Base-by-base conservation (phyloP, 2,888 invertebrate genomes). In the Taenaris catops region DNA sequence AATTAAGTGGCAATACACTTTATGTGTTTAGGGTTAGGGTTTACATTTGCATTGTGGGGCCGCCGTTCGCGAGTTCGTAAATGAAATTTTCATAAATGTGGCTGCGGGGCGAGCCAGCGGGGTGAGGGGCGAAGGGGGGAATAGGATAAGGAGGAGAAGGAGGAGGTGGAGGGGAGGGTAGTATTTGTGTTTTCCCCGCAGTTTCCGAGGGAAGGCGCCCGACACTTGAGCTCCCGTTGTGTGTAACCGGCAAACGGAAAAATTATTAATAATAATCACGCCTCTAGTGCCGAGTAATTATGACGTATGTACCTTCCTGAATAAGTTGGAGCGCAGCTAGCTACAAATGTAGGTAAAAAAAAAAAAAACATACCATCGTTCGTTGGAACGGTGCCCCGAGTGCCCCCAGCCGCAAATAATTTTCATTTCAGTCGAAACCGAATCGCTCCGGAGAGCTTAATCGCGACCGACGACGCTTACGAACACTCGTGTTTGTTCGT, bases 61-160 rank as follows among this genome's bases (percentile, higher is more conserved):
- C n/a, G n/a, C n/a, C n/a, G n/a, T n/a, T n/a, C n/a, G n/a, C 44
- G 53, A 57, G 67, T 70, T 80, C 75, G 71, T 70, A 81, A 84
- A 87, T 88, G 78, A 80, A 79, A 81, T 76, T 83, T 83, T 78
- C 81, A 83, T 81, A 83, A 83, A 72, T 72, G 72, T 67, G 58
- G 48, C 54, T 45, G 48, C 42, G 45, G 44, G 43, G 47, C 40
- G 51, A 46, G 59, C n/a, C n/a, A n/a, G n/a, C n/a, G n/a, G n/a
- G n/a, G n/a, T n/a, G n/a, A n/a, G n/a, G n/a, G n/a, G n/a, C n/a
- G n/a, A n/a, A n/a, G n/a, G n/a, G n/a, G n/a, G n/a, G n/a, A n/a
- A n/a, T n/a, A n/a, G n/a, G n/a, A n/a, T n/a, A n/a, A n/a, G n/a
- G n/a, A n/a, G n/a, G n/a, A 34, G 46, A 49, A 25, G 41, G 48